Base-by-base conservation (phyloP, 2,113 vertebrate genomes). In the Oreochromis niloticus region DNA sequence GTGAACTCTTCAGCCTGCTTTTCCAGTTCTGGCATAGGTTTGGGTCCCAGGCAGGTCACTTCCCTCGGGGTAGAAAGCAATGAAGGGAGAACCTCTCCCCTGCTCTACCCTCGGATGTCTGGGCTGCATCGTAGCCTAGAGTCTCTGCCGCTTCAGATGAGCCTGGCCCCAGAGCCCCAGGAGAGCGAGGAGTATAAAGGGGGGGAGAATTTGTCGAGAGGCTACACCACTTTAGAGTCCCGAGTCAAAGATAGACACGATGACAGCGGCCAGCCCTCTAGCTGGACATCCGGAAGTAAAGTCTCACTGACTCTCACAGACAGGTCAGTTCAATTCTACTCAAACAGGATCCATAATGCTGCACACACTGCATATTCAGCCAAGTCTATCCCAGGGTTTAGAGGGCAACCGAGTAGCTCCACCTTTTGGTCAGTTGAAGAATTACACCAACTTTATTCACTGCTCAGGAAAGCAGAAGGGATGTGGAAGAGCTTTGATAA, bases 71-170 rank as follows among this genome's bases (percentile, higher is more conserved):
- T 93, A 19, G 91, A 91, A 57, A 82, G 82, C 19, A 89, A 84
- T 0, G 92, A 96, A 30, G 92, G 92, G 9, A 89, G 84, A 1
- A 93, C 96, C 71, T 98, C 98, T 87, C 96, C 97, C 24, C 96
- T 97, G 91, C 97, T 98, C 94, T 98, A 98, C 93, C 94, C 98
- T 63, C 98, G 98, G 63, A 96, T 99, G 88, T 98, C 98, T 0
- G 95, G 98, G 50, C 95, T 99, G 86, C 98, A 99, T 92, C 97
- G 98, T 88, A 99, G 98, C 94, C 97, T 99, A 97, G 98, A 99
- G 95, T 99, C 98, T 5, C 96, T 99, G 84, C 96, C 97, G 27
- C 97, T 98, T 89, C 97, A 97, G 24, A 98, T 99, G 97, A 99
- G 98, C 87, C 96, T 99, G 93, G 97, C 97, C 82, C 96, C 97